Evolutionary conservation across 2,113 vertebrate genomes (phyloP), one percentile per base, ranked within the genome.

Genomic region (Panthera tigris): DNA sequence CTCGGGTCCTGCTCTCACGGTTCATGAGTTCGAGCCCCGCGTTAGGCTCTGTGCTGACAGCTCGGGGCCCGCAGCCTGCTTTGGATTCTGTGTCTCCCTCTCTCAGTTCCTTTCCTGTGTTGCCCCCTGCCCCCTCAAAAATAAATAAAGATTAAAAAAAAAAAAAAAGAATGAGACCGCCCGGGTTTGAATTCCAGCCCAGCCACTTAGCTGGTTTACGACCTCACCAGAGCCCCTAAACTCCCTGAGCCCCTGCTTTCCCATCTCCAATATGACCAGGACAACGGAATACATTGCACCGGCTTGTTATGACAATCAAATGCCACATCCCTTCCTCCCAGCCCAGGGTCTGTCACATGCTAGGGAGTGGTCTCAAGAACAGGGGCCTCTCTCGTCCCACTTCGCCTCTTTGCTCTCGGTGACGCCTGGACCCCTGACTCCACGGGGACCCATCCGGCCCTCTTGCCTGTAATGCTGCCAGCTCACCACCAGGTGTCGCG

Each of bases 401-500:
- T 41, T 19, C 11, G 73, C 15, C 52, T 23, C 68, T 57, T 25
- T 25, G 63, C 65, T 61, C 65, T 61, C 36, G 45, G 39, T 12
- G 33, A 63, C 29, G 29, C 55, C 33, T 16, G 5, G 29, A 0
- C 3, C 10, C 2, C 5, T 0, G 6, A 19, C 39, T 4, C 61
- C 29, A 0, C 0, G 8, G n/a, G 11, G 29, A 76, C 0, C 15
- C 14, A 2, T 0, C 23, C 29, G 0, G 27, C 19, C 13, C 4
- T 9, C 81, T 50, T 12, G 5, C 61, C 33, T 95, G 98, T 14
- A 27, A 23, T 95, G 50, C 83, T 27, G 0, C 19, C 0, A 0
- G 7, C 0, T 19, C 0, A 13, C 95, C 98, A 95, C 89, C 83
- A 96, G 98, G 74, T 91, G 98, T 41, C 97, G 18, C 79, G 65